A percentile compares a stretch with the other conserved stretches of the same genome.
phyloP scores from a whole-genome alignment of 2,888 invertebrate genomes.

The Autographa gamma region DNA sequence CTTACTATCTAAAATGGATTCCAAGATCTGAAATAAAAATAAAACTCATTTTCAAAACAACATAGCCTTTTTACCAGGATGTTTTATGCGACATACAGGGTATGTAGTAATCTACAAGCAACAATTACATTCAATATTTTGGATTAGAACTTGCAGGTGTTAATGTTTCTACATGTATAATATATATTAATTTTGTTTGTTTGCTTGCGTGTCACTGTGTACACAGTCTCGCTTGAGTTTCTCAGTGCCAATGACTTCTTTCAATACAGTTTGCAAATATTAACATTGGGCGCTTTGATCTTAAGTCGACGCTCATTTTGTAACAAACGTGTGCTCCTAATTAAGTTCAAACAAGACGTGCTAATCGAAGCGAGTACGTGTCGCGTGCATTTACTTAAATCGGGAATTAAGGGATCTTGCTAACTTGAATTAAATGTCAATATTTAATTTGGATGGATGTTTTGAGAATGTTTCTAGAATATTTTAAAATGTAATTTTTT shows the following conservation, averaged over 20 bases:
- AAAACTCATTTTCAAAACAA: too few species aligned
- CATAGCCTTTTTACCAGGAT: too few species aligned
- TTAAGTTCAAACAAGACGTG: conserved; percentile 87
- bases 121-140: too few species aligned
- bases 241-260: conserved; percentile 84
- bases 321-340: conserved; percentile 81
- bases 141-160: too few species aligned
- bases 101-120: conserved; percentile 5
- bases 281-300: conserved; percentile 84
- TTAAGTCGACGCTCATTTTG: conserved; percentile 79
- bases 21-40: conserved; percentile 28
- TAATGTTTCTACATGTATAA: background rate
- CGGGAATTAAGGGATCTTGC: conserved; percentile 22
- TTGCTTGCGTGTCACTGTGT: background rate
- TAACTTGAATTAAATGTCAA: conserved; percentile 18
- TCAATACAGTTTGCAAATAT: conserved; percentile 84
- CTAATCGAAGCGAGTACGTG: conserved; percentile 72
- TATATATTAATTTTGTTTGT: background rate
- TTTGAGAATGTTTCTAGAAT: background rate
- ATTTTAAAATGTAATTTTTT: background rate
- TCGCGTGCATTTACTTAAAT: conserved; percentile 49
- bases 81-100: too few species aligned
- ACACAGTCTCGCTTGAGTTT: conserved; percentile 11
- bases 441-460: conserved; percentile 8
- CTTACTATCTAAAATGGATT: conserved; percentile 55